Evolutionary conservation across 2,113 vertebrate species (phyloP).

Genomic region (Gobiocypris rarus): DNA sequence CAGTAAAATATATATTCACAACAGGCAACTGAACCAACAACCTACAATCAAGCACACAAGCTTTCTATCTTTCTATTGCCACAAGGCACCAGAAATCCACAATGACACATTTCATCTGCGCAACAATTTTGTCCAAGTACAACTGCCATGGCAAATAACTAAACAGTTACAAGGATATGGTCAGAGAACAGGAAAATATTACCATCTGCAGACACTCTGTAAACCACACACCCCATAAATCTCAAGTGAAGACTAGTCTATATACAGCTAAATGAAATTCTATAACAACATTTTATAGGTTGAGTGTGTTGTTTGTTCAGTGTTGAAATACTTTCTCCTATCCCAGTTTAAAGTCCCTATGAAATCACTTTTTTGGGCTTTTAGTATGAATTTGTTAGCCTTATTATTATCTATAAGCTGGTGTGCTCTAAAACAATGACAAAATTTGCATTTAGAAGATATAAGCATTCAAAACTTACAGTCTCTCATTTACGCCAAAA

Average conservation of each 20-base stretch:
- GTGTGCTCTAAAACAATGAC: too few relatives aligned
- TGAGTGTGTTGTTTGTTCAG: not conserved
- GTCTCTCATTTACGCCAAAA: too few relatives aligned
- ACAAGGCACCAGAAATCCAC: slow-evolving; percentile 15
- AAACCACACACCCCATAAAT: slow-evolving; percentile 5
- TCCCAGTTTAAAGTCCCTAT: not conserved
- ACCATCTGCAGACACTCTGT: slow-evolving; percentile 22
- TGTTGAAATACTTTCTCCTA: not conserved
- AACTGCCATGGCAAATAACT: slow-evolving; percentile 19
- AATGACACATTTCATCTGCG: not conserved
- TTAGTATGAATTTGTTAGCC: too few relatives aligned
- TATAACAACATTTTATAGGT: not conserved
- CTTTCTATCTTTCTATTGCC: not conserved
- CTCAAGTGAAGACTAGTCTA: not conserved
- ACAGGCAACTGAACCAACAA: not conserved
- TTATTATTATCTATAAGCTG: too few relatives aligned
- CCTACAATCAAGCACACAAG: not conserved
- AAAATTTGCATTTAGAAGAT: too few relatives aligned
- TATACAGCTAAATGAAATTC: not conserved
- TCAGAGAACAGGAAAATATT: slow-evolving; percentile 30
- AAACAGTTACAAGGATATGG: slow-evolving; percentile 20
- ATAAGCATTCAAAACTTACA: too few relatives aligned
- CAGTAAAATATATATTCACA: not conserved
- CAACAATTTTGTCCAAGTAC: slow-evolving; percentile 12
- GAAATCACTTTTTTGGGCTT: too few relatives aligned